Evolutionary conservation across 2,888 invertebrate genomes (phyloP).

Genomic region (Ennomos fuscantarius): DNA sequence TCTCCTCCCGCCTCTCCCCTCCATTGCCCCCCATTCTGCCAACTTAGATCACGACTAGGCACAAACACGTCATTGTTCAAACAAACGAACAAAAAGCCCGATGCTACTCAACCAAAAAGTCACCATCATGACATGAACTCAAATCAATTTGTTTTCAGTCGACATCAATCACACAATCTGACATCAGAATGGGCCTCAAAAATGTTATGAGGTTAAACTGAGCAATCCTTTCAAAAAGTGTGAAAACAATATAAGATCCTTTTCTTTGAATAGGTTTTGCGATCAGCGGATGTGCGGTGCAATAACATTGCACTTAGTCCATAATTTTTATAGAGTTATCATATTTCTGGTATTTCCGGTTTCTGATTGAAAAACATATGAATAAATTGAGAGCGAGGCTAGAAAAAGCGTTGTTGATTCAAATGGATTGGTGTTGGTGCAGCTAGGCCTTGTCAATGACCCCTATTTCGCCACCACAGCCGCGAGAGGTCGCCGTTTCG

Average conservation of each 20-base stretch:
- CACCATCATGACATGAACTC: conserved; percentile 33
- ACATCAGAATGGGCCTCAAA: conserved; percentile 40
- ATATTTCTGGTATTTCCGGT: conserved; percentile 44
- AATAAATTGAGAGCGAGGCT: conserved; percentile 44
- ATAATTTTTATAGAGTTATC: conserved; percentile 40
- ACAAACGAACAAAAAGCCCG: conserved; percentile 50
- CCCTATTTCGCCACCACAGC: conserved; percentile 78
- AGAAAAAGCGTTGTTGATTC: conserved; percentile 51
- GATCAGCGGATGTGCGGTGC: conserved; percentile 46
- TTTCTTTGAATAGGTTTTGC: conserved; percentile 24
- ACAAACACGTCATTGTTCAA: conserved; percentile 57
- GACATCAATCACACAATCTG: conserved; percentile 44
- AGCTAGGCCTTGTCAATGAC: conserved; percentile 82
- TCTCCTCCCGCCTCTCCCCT: conserved; percentile 39
- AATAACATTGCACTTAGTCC: conserved; percentile 51
- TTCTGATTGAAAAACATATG: conserved; percentile 40
- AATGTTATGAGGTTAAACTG: conserved; percentile 45
- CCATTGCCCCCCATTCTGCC: conserved; percentile 64
- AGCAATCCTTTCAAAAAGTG: conserved; percentile 33
- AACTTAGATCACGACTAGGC: conserved; percentile 71
- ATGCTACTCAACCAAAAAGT: conserved; percentile 34
- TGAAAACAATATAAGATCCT: conserved; percentile 24
- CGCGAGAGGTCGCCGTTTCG: conserved; percentile 69
- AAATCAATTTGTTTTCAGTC: conserved; percentile 43
- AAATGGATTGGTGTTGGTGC: conserved; percentile 62